Evolutionary conservation across 2,888 invertebrate species (phyloP).

Genomic region (Cataglyphis cursor): DNA sequence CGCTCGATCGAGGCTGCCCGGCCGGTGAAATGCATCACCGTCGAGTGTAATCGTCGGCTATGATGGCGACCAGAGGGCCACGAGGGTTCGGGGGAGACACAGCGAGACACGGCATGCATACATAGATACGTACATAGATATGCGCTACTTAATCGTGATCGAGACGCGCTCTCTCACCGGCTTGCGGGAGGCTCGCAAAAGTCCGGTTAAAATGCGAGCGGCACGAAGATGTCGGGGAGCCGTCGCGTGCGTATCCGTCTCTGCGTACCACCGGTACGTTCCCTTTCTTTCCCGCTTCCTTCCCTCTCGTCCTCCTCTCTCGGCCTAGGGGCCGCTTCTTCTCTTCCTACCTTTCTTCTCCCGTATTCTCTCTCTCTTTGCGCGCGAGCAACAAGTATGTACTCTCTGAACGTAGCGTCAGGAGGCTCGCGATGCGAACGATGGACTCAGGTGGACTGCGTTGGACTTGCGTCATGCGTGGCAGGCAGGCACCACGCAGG

Average conservation of each 20-base stretch:
- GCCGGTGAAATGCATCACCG: not conserved
- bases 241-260: conserved; percentile 48
- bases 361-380: conserved; percentile 3
- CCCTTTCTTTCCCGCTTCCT: conserved; percentile 47
- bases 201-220: conserved; percentile 32
- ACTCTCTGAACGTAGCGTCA: conserved; percentile 65
- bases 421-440: conserved; percentile 1
- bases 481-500: not conserved
- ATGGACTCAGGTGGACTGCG: conserved; percentile 28
- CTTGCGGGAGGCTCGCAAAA: conserved; percentile 68
- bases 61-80: not conserved
- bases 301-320: conserved; percentile 56
- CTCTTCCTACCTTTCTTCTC: conserved; percentile 37
- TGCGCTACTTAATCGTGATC: too few relatives aligned
- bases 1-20: conserved; percentile 25
- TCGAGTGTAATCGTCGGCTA: conserved; percentile 20
- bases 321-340: conserved; percentile 17
- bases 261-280: conserved; percentile 7
- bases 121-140: too few relatives aligned
- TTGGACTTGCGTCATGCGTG: too few relatives aligned
- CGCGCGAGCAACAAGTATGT: conserved; percentile 71
- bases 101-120: conserved; percentile 6
- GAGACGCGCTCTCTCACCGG: conserved; percentile 67
- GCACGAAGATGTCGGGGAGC: conserved; percentile 61
- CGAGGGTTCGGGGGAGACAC: not conserved